phyloP scores from a whole-genome alignment of 2,113 vertebrate species.

The Tragelaphus strepsiceros region DNA sequence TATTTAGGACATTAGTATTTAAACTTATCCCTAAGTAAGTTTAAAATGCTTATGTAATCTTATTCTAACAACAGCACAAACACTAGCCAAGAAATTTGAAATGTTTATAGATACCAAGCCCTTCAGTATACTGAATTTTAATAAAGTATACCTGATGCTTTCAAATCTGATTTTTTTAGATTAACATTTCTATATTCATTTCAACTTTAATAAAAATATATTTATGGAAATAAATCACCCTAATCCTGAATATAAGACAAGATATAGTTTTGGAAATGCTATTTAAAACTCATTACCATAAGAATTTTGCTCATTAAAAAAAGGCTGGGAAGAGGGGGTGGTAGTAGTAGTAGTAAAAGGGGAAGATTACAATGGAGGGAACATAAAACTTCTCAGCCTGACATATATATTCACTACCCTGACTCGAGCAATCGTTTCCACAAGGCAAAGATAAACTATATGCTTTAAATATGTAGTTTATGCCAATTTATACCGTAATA shows the following conservation, averaged over 20 bases:
- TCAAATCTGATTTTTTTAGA: neutral
- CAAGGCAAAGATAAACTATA: neutral
- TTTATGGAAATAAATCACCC: slow-evolving; percentile 11
- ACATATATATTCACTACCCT: neutral
- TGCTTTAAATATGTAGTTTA: neutral
- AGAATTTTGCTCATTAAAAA: neutral
- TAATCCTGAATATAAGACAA: slow-evolving; percentile 11
- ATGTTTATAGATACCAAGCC: neutral
- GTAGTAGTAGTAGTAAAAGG: neutral
- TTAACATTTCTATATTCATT: neutral
- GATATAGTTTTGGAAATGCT: neutral
- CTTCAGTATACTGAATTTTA: neutral
- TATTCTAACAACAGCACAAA: neutral
- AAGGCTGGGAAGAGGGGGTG: neutral
- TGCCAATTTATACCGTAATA: neutral
- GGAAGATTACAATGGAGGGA: neutral
- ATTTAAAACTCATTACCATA: neutral
- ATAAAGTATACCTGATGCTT: neutral
- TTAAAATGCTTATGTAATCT: neutral
- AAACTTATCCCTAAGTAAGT: neutral
- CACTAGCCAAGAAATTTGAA: neutral
- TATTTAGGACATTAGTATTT: neutral
- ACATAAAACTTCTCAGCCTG: neutral
- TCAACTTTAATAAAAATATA: slow-evolving; percentile 8
- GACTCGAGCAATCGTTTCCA: neutral